A percentile compares a stretch with the other conserved stretches of the same genome.
These are phyloP conservation scores for Drosophila pullipes DNA, from an alignment of 2,888 invertebrate genomes.

Conservation along the genomic window DNA sequence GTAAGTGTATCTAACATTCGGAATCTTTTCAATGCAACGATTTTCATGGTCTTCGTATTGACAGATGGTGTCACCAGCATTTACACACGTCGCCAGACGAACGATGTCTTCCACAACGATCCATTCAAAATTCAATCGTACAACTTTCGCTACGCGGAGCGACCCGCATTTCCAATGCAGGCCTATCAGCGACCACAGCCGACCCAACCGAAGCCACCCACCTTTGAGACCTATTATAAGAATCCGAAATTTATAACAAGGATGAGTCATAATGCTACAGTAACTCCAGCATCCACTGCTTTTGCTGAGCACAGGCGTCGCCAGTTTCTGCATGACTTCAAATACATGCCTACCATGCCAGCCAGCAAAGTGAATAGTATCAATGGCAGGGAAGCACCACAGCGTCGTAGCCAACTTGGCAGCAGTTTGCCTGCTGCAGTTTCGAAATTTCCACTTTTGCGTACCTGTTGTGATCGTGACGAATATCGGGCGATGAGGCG, in stretches of 20 bases:
- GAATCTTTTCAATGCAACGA: not conserved
- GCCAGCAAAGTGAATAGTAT: conserved; percentile 3
- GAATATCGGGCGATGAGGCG: conserved; percentile 32
- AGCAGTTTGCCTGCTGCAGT: not conserved
- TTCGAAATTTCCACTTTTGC: conserved; percentile 44
- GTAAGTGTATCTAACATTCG: conserved; percentile 37
- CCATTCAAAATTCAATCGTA: conserved; percentile 83
- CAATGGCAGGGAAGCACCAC: not conserved
- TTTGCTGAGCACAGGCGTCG: conserved; percentile 66
- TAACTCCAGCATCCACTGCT: conserved; percentile 20
- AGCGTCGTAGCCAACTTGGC: conserved; percentile 4
- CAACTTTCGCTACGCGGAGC: conserved; percentile 82
- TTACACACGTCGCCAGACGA: conserved; percentile 54
- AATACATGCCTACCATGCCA: conserved; percentile 22
- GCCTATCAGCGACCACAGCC: conserved; percentile 44
- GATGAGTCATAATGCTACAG: not conserved
- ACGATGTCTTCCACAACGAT: conserved; percentile 80
- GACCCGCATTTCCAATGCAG: conserved; percentile 63
- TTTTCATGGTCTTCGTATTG: not conserved
- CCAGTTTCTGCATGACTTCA: conserved; percentile 55
- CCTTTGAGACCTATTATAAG: conserved; percentile 70
- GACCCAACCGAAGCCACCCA: not conserved
- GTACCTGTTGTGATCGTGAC: conserved; percentile 45
- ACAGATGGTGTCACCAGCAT: conserved; percentile 41
- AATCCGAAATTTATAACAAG: conserved; percentile 67